phyloP scores from a whole-genome alignment of 2,888 invertebrate genomes.

The Agelastica alni region DNA sequence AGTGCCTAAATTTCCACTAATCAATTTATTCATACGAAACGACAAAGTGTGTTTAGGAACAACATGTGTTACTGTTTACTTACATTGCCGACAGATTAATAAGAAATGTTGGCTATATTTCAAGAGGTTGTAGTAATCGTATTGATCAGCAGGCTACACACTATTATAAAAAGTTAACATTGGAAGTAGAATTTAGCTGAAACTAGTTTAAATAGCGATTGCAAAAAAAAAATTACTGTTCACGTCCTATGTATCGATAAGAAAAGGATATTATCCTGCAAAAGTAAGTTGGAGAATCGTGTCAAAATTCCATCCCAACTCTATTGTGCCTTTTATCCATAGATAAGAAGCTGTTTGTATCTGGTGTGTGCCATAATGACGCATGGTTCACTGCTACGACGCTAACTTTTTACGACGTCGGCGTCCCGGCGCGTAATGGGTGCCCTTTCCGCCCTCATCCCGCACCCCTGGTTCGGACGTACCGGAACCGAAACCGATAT shows the following conservation, averaged over 20 bases:
- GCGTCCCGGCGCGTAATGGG: slow-evolving; percentile 39
- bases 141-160: too few species aligned
- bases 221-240: too few species aligned
- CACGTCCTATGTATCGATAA: neutral
- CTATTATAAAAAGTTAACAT: too few species aligned
- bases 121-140: too few species aligned
- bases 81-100: too few species aligned
- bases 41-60: too few species aligned
- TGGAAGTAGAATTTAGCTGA: too few species aligned
- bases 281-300: neutral
- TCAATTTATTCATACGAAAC: too few species aligned
- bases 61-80: too few species aligned
- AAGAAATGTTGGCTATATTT: too few species aligned
- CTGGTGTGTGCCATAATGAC: slow-evolving; percentile 55
- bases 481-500: slow-evolving; percentile 57
- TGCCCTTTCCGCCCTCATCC: slow-evolving; percentile 15
- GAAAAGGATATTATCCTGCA: neutral
- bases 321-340: slow-evolving; percentile 20
- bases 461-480: slow-evolving; percentile 45
- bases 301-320: neutral
- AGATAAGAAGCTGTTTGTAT: slow-evolving; percentile 52
- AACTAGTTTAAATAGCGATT: too few species aligned
- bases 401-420: slow-evolving; percentile 56
- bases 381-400: slow-evolving; percentile 41
- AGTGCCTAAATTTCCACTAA: too few species aligned